Evolutionary conservation across 2,113 vertebrate species (phyloP), one percentile per base, ranked within the genome.

Genomic region (Gopherus evgoodei): DNA sequence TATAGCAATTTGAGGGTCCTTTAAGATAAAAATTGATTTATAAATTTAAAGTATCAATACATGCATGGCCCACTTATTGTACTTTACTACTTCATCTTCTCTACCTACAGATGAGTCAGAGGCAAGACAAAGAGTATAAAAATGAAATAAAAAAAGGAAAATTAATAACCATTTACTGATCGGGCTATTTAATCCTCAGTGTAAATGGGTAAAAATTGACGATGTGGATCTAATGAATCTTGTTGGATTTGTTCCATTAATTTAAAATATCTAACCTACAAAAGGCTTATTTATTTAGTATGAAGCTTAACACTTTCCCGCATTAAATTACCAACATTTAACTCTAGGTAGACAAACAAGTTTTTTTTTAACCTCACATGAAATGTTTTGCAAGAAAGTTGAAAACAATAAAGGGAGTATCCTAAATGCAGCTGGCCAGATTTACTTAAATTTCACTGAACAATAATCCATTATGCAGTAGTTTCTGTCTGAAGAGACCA

Each of bases 311-410:
- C 57, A 65, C 38, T 90, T 22, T 83, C 89, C 82, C 94, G 91
- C 87, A 96, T 96, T 94, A 94, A 96, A 84, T 94, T 89, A 79
- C 50, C 16, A 87, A 0, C 83, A 72, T 96, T 94, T 96, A 95
- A 94, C 49, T 97, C 38, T 89, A 88, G 83, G 54, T 35, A 90
- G 87, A 93, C 75, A 97, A 94, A 94, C 57, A 82, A 87, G 54
- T 88, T n/a, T 95, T 95, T 56, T 88, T 94, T 94, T 91, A 80
- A 80, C 65, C 96, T 96, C 78, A 95, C 44, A 10, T 90, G 35
- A 92, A 75, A 82, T 87, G 24, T 89, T 94, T 94, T 54, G 8
- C 95, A 83, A 95, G 65, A 88, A 94, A 42, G 47, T 12, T 72
- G 29, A 89, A 91, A 90, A 95, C 83, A 94, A 49, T 91, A 84